phyloP scores from a whole-genome alignment of 2,797 vertebrate genomes.

The Carapus acus region DNA sequence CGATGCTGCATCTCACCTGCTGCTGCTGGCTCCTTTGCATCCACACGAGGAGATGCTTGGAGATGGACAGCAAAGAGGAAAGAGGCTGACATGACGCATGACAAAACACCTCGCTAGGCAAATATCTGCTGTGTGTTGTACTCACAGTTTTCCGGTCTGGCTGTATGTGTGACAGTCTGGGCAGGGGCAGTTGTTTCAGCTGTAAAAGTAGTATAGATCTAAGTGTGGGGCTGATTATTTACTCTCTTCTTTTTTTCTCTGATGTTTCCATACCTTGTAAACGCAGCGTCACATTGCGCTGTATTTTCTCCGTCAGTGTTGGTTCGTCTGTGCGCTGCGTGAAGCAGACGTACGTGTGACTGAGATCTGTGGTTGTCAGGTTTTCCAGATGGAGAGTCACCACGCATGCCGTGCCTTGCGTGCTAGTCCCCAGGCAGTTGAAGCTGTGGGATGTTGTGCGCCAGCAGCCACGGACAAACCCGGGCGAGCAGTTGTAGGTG shows the following conservation, averaged over 20 bases:
- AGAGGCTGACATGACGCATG: background rate
- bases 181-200: conserved; percentile 21
- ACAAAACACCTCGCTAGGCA: no score
- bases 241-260: no score
- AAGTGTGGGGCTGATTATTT: no score
- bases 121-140: background rate
- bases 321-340: conserved; percentile 48
- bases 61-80: conserved; percentile 15
- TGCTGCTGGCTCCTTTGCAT: conserved; percentile 19
- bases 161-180: conserved; percentile 23
- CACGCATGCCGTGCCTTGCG: conserved; percentile 41
- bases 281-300: conserved; percentile 48
- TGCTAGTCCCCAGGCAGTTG: conserved; percentile 14
- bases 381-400: conserved; percentile 40
- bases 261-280: conserved; percentile 55
- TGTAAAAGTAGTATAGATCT: conserved; percentile 25
- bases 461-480: conserved; percentile 70
- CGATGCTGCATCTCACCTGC: conserved; percentile 40
- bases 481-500: conserved; percentile 68
- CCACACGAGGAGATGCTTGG: conserved; percentile 30
- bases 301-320: conserved; percentile 34
- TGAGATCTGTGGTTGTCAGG: conserved; percentile 48
- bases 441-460: conserved; percentile 11
- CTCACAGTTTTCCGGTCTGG: conserved; percentile 45
- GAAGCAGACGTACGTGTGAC: conserved; percentile 60